Percentiles rank a stretch among this genome's conserved stretches.
phyloP scores from a whole-genome alignment of 2,797 vertebrate genomes.

The Antrozous pallidus region DNA sequence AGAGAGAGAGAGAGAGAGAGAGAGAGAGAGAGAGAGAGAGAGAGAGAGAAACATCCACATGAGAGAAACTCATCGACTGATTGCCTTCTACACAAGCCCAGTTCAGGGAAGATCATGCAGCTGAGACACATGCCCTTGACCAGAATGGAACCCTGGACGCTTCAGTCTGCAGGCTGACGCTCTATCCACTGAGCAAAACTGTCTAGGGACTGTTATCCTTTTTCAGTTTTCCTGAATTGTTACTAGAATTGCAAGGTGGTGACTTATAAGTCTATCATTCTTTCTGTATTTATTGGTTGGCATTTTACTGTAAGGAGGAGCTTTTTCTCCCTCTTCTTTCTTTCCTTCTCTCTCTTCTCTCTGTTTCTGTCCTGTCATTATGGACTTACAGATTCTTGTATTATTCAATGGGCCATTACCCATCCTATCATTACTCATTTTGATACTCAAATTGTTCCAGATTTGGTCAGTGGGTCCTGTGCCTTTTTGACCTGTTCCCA shows the following conservation, averaged over 20 bases:
- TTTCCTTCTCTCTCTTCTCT: background rate
- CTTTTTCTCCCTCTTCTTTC: background rate
- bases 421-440: background rate
- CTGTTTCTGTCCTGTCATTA: background rate
- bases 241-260: background rate
- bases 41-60: too few relatives aligned
- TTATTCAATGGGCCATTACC: background rate
- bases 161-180: too few relatives aligned
- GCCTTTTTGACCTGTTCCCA: background rate
- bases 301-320: background rate
- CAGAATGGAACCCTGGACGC: too few relatives aligned
- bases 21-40: too few relatives aligned
- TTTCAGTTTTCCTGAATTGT: background rate
- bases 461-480: background rate
- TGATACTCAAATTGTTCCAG: background rate
- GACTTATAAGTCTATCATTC: background rate
- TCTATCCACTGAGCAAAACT: background rate
- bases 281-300: background rate
- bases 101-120: too few relatives aligned
- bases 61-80: too few relatives aligned
- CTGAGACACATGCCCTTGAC: too few relatives aligned
- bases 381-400: background rate
- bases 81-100: too few relatives aligned
- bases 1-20: too few relatives aligned
- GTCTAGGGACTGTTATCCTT: background rate